phyloP scores from a whole-genome alignment of 2,113 vertebrate species.

The Meles meles region DNA sequence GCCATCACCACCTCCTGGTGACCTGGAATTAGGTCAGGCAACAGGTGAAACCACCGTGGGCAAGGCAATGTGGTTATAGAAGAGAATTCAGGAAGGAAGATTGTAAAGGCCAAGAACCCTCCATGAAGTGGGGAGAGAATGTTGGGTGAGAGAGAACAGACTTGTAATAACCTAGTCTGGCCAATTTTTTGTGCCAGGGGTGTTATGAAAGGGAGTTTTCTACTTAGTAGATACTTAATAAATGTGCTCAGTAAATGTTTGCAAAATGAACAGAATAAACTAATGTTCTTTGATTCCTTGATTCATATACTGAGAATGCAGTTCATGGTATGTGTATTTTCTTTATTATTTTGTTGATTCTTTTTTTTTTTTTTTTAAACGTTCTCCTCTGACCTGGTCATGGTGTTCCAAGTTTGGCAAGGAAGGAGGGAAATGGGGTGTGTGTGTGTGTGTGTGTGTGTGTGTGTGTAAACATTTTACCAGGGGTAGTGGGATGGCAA shows the following conservation, averaged over 20 bases:
- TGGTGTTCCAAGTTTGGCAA: neutral
- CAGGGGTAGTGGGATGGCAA: accelerated
- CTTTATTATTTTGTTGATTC: neutral
- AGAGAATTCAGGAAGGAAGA: neutral
- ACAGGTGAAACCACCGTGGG: neutral
- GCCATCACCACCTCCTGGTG: neutral
- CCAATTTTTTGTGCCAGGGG: neutral
- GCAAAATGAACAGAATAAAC: neutral
- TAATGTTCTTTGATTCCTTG: neutral
- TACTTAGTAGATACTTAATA: neutral
- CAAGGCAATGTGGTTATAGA: neutral
- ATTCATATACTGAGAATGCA: neutral
- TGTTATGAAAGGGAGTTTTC: neutral
- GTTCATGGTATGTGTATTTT: neutral
- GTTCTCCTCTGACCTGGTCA: neutral
- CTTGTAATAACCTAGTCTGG: neutral
- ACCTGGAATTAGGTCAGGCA: neutral
- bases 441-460: neutral
- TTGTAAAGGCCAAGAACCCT: neutral
- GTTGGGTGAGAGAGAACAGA: neutral
- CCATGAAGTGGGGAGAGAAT: neutral
- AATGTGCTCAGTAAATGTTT: neutral
- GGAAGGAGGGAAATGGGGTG: neutral
- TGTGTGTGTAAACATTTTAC: neutral
- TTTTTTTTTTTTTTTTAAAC: neutral